These are phyloP conservation scores for Entomyzon cyanotis DNA, from an alignment of 2,113 vertebrate genomes.

Conservation along the genomic window DNA sequence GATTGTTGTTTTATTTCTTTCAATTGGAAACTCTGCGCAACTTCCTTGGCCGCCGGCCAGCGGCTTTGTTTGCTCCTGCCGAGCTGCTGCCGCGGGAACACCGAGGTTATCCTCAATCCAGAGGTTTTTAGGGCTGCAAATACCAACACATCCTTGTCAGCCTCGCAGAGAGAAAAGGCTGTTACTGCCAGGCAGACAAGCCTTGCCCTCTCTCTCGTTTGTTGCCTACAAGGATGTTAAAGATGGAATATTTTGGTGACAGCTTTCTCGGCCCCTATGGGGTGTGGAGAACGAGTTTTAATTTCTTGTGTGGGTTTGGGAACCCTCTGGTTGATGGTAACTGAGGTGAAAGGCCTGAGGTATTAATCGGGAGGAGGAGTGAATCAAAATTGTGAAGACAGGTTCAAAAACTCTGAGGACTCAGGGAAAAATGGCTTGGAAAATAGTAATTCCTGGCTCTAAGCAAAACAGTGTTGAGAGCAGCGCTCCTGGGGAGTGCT, in stretches of 20 bases:
- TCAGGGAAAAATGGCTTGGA: conserved; percentile 40
- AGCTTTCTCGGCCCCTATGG: not conserved
- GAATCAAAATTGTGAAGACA: conserved; percentile 42
- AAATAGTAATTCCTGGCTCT: conserved; percentile 15
- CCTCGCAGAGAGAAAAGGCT: not conserved
- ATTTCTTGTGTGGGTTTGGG: not conserved
- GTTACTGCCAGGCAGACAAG: not conserved
- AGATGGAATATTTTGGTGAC: not conserved
- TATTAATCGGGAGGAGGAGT: not conserved
- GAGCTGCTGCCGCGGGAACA: not conserved
- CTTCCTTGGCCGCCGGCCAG: conserved; percentile 24
- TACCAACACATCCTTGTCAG: not conserved
- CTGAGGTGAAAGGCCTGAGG: conserved; percentile 6
- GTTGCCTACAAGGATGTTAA: not conserved
- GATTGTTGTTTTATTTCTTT: not conserved
- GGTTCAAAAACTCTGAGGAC: conserved; percentile 39
- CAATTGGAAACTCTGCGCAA: conserved; percentile 24
- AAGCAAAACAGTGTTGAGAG: conserved; percentile 57
- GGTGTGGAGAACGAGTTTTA: not conserved
- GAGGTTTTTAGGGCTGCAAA: not conserved
- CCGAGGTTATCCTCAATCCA: not conserved
- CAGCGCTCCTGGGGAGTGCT: not conserved
- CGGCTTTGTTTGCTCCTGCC: conserved; percentile 24
- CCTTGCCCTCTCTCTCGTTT: not conserved
- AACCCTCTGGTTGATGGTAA: not conserved